A percentile compares a stretch with the other conserved stretches of the same genome.
Evolutionary conservation across 2,888 invertebrate genomes (phyloP).

Genomic region (Patella ulyssiponensis): DNA sequence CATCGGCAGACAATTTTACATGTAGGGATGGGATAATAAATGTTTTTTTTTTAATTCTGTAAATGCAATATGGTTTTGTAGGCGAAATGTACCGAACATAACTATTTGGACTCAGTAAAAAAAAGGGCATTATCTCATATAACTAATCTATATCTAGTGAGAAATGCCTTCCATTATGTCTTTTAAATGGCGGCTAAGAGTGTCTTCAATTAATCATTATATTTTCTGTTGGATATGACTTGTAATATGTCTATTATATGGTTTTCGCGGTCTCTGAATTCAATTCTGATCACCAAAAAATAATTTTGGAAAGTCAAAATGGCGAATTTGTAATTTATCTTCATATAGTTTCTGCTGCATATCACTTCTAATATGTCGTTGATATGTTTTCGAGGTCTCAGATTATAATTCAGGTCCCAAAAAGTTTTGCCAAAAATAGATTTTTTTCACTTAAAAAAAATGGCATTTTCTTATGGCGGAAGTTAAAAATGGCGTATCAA

Average conservation of each 20-base stretch:
- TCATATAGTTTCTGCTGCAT: background rate
- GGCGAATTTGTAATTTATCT: background rate
- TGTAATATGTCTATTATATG: background rate
- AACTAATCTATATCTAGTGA: background rate
- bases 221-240: too few species aligned
- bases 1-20: too few species aligned
- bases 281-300: background rate
- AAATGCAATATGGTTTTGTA: background rate
- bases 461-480: background rate
- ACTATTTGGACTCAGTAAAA: background rate
- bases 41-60: too few species aligned
- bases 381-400: background rate
- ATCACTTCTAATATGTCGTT: background rate
- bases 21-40: too few species aligned
- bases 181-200: background rate
- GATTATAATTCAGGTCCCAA: rapidly evolving
- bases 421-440: too few species aligned
- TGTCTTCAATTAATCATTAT: too few species aligned
- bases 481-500: background rate
- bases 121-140: background rate
- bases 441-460: rapidly evolving
- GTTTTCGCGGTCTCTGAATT: background rate
- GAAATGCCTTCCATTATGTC: background rate
- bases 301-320: background rate
- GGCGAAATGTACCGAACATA: background rate